Base-by-base conservation (phyloP, 2,888 invertebrate species). In the Odontothrips loti region DNA sequence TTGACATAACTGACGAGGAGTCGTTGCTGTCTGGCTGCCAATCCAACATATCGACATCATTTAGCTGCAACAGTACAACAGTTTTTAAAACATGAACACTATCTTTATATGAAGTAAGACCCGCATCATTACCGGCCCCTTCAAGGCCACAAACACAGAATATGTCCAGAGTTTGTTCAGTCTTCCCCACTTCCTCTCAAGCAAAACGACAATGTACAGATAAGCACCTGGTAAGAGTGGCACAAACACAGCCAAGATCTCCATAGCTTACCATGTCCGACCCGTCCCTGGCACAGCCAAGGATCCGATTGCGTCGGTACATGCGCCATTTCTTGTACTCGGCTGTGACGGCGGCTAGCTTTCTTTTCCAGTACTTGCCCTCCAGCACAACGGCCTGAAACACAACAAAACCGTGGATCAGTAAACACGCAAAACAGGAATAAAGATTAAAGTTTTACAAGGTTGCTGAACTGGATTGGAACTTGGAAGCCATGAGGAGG, bases 241-340 rank as follows among this genome's bases (percentile, higher is more conserved):
- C 29, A 34, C 78, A 79, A n/a, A 34, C 51, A 20, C 20, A 27
- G 79, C 29, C 20, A 79, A 43, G 48, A 20, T 51, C 63, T 80
- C 47, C 29, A 79, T 23, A 75, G 85, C 89, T 89, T 90, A 95
- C 95, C 90, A 93, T 91, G 87, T 94, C 95, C 87, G 91, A 91
- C 85, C 92, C 91, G 87, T 94, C 93, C 87, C 91, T 92, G 88
- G 90, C 90, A 85, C 92, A 92, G 83, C 94, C 95, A 86, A 92
- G 90, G 86, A 92, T 90, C 86, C 93, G 92, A 90, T 95, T 94
- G 86, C 94, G 91, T 89, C 94, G 94, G 89, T 94, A 96, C 90
- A 95, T 93, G 83, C 99, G 93, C 99, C 99, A 99, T 93, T 97
- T 96, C 90, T 98, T 97, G 90, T 99, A 99, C 90, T 99, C 99